A percentile compares a stretch with the other conserved stretches of the same genome.
Conservation (phyloP, 2,888 invertebrate genomes). For the Sisyra terminalis region DNA sequence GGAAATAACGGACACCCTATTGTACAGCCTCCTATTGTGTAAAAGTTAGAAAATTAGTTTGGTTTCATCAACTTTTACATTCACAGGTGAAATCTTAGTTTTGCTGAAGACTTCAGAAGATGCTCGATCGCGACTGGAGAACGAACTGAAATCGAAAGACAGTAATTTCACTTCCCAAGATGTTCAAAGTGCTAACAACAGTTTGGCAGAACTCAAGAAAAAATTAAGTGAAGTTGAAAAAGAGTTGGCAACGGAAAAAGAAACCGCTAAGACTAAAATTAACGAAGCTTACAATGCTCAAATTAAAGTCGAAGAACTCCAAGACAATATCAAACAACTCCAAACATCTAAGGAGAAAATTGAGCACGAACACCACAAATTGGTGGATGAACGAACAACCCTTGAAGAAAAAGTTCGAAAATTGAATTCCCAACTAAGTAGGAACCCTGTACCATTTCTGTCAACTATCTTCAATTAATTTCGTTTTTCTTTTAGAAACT, state of each 20-base stretch:
- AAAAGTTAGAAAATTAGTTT: too few relatives aligned
- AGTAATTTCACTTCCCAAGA: constrained; percentile 16
- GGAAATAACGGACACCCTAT: too few relatives aligned
- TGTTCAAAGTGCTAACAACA: constrained; percentile 31
- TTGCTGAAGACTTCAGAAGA: constrained; percentile 42
- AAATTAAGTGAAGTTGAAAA: constrained; percentile 32
- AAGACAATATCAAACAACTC: constrained; percentile 39
- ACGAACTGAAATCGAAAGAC: constrained; percentile 21
- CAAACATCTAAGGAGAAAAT: constrained; percentile 32
- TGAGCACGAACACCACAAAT: constrained; percentile 28
- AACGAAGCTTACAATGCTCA: constrained; percentile 34
- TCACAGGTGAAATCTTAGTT: constrained; percentile 40
- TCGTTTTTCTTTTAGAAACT: constrained; percentile 28
- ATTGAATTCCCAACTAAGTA: constrained; percentile 35
- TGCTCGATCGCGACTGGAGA: constrained; percentile 29
- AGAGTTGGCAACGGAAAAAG: constrained; percentile 35
- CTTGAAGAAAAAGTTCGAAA: constrained; percentile 40
- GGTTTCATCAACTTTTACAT: too few relatives aligned
- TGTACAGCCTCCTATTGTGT: too few relatives aligned
- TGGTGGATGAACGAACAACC: constrained; percentile 32
- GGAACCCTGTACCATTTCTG: constrained; percentile 13
- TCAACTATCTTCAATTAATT: constrained; percentile 7
- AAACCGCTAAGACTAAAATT: constrained; percentile 29
- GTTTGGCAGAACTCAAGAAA: constrained; percentile 34
- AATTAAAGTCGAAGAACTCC: constrained; percentile 32